Conservation (phyloP, 1,140 invertebrate species). For the Diachasmimorpha longicaudata region DNA sequence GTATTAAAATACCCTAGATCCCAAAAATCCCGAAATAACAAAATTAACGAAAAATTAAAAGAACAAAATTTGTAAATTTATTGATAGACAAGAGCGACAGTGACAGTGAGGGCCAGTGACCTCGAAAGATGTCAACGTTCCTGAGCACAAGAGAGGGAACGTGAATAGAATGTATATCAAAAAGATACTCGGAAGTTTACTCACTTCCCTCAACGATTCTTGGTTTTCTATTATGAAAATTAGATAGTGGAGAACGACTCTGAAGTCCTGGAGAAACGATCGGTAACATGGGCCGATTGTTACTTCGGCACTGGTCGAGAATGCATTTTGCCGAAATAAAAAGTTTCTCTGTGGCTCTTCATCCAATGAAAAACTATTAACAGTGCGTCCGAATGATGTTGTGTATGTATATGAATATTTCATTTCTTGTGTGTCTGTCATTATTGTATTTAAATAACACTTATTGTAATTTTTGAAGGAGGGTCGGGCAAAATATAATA, state of each 20-base stretch:
- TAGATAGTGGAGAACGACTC: conserved; percentile 24
- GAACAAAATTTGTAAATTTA: conserved; percentile 21
- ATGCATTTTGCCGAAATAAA: conserved; percentile 14
- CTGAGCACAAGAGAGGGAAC: neutral
- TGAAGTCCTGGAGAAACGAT: conserved; percentile 48
- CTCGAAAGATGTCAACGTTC: conserved; percentile 10
- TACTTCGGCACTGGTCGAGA: conserved; percentile 39
- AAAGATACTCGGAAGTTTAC: neutral
- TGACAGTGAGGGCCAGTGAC: conserved; percentile 87
- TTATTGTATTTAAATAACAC: conserved; percentile 47
- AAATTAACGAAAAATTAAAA: conserved; percentile 28
- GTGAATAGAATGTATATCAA: neutral
- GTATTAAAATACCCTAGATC: conserved; percentile 58
- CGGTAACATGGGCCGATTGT: conserved; percentile 34
- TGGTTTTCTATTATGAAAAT: neutral
- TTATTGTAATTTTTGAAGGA: neutral
- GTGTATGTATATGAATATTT: conserved; percentile 10
- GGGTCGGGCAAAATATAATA: conserved; percentile 22
- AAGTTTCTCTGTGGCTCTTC: neutral
- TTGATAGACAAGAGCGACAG: conserved; percentile 86
- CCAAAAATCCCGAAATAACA: neutral
- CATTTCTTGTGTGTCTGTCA: conserved; percentile 34
- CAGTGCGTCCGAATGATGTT: conserved; percentile 14
- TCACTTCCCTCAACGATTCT: neutral
- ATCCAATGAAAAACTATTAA: neutral